Percentiles rank a stretch among this genome's conserved stretches.
phyloP scores from a whole-genome alignment of 2,797 vertebrate species.

The Bucorvus abyssinicus region DNA sequence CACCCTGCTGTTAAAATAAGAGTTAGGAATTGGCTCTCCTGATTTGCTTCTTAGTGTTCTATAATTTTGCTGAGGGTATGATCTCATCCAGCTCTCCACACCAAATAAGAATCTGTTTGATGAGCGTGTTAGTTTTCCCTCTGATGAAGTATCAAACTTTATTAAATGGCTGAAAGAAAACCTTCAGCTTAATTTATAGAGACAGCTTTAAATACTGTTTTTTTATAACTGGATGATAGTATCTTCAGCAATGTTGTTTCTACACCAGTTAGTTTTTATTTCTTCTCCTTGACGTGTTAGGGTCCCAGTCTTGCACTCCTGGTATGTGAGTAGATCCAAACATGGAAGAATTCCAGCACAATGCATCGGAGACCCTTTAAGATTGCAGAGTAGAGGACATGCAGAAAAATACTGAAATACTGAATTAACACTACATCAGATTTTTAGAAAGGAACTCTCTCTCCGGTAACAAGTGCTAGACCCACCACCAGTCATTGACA shows the following conservation, averaged over 20 bases:
- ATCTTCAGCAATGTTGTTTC: neutral
- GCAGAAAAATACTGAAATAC: neutral
- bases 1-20: neutral
- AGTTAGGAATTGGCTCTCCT: neutral
- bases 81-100: constrained; percentile 40
- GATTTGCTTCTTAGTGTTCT: constrained; percentile 1
- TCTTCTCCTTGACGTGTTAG: neutral
- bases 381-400: neutral
- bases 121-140: neutral
- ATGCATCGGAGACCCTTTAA: neutral
- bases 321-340: neutral
- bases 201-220: neutral
- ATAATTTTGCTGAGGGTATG: constrained; percentile 26
- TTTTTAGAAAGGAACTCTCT: neutral
- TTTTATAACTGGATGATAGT: neutral
- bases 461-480: neutral
- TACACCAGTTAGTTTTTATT: neutral
- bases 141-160: neutral
- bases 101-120: neutral
- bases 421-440: neutral
- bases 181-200: neutral
- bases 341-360: neutral
- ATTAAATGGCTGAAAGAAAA: neutral
- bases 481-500: neutral
- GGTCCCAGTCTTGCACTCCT: neutral